Conservation (phyloP, 35 echinoderm and acorn worm species). For the Lytechinus pictus region DNA sequence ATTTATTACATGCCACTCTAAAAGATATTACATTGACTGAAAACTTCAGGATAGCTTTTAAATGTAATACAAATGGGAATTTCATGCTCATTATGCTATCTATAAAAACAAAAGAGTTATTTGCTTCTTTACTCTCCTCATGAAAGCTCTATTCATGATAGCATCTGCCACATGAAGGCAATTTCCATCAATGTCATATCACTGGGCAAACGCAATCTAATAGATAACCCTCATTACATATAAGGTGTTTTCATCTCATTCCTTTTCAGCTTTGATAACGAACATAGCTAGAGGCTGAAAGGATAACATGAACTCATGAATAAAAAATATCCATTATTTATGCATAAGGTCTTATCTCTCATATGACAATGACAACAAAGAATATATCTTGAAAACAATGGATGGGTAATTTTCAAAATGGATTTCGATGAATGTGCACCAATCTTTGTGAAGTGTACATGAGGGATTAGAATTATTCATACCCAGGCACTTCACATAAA, state of each 20-base stretch:
- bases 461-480: too few relatives aligned
- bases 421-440: too few relatives aligned
- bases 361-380: neutral
- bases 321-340: neutral
- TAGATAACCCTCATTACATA: neutral
- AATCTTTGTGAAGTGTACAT: too few relatives aligned
- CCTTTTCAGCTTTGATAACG: neutral
- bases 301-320: slow-evolving; percentile 4
- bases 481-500: too few relatives aligned
- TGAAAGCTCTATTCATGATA: neutral
- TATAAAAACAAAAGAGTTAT: neutral
- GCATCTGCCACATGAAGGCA: neutral
- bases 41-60: neutral
- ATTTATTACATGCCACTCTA: neutral
- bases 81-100: neutral
- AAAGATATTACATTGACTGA: neutral
- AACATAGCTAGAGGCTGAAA: neutral
- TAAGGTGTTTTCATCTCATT: neutral
- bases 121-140: neutral
- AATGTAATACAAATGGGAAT: neutral
- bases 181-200: neutral
- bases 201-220: neutral
- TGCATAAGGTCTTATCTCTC: neutral
- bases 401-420: too few relatives aligned
- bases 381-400: too few relatives aligned